Base-by-base conservation (phyloP, 2,113 vertebrate species). In the Hydrolagus affinis region DNA sequence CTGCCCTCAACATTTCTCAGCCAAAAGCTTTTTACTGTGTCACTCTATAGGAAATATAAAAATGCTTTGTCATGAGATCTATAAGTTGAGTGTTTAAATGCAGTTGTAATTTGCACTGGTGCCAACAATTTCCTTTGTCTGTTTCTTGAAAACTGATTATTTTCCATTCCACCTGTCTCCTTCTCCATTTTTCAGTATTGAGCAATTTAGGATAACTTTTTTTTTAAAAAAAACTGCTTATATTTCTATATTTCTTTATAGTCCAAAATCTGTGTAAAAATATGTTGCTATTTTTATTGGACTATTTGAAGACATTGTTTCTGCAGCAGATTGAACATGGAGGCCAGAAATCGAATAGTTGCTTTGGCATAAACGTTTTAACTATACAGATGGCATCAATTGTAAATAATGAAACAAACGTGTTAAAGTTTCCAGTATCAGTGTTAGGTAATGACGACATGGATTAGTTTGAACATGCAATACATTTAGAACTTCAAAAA, bases 381-480 rank as follows among this genome's bases (percentile, higher is more conserved):
- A 44, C 32, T 56, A 66, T 66, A 32, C 78, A 83, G 25, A 68
- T 83, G 78, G 64, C 66, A 66, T 28, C 66, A 30, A 66, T 83
- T 66, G 78, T 68, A 30, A 66, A 60, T 83, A 83, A 83, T 83
- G 23, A 83, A 83, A 83, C 30, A 25, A 83, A 83, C 10, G 23
- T 83, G 78, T 19, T 17, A 66, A 7, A 66, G 8, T 68, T 83
- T 83, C 60, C 78, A 83, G 60, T 56, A 68, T 83, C 62, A 30
- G 78, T 62, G 66, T 17, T 19, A 66, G 23, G 14, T 17, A 83
- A 83, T 83, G 28, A 62, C 66, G 76, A 64, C 15, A 66, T 30
- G 4, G 9, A 32, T 68, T 83, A 83, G 66, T 44, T 83, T 83
- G 19, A 83, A 21, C 1, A 10, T 15, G 66, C 17, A 68, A 66